Conservation (phyloP, 2,797 vertebrate genomes). For the Siniperca scherzeri region DNA sequence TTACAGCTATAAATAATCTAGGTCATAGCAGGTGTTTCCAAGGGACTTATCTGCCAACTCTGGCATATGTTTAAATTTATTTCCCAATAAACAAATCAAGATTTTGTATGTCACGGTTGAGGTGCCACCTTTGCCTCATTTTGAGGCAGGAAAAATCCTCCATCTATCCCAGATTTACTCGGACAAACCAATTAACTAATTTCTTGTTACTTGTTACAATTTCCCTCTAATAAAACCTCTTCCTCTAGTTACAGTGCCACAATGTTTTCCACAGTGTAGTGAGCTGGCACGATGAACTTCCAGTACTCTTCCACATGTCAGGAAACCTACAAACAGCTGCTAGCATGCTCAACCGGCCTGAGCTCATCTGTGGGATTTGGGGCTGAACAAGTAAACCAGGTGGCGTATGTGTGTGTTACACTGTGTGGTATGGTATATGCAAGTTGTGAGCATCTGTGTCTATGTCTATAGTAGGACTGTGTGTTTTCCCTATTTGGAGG, state of each 20-base stretch:
- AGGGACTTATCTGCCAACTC: slow-evolving; percentile 2
- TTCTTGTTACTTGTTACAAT: slow-evolving; percentile 3
- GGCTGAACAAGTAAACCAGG: slow-evolving; percentile 70
- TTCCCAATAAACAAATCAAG: background rate
- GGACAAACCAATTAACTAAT: slow-evolving; percentile 5
- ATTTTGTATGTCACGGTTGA: background rate
- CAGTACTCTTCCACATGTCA: slow-evolving; percentile 58
- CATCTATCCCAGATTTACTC: slow-evolving; percentile 28
- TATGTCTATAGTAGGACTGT: slow-evolving; percentile 1
- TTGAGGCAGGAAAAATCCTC: background rate
- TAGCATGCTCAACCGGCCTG: slow-evolving; percentile 70
- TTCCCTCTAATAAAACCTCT: slow-evolving; percentile 25
- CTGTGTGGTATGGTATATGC: slow-evolving; percentile 36
- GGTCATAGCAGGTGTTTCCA: background rate
- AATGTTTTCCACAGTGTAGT: slow-evolving; percentile 32
- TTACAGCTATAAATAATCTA: background rate
- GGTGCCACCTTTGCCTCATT: background rate
- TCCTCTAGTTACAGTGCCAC: slow-evolving; percentile 19
- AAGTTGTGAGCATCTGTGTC: slow-evolving; percentile 22
- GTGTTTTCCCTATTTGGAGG: slow-evolving; percentile 22
- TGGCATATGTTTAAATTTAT: slow-evolving; percentile 8
- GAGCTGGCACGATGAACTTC: slow-evolving; percentile 42
- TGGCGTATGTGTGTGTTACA: slow-evolving; percentile 52
- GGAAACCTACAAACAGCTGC: slow-evolving; percentile 77
- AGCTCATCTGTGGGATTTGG: slow-evolving; percentile 75